Evolutionary conservation across 2,113 vertebrate species (phyloP), one percentile per base, ranked within the genome.

Genomic region (Cryptomyrus ogoouensis): DNA sequence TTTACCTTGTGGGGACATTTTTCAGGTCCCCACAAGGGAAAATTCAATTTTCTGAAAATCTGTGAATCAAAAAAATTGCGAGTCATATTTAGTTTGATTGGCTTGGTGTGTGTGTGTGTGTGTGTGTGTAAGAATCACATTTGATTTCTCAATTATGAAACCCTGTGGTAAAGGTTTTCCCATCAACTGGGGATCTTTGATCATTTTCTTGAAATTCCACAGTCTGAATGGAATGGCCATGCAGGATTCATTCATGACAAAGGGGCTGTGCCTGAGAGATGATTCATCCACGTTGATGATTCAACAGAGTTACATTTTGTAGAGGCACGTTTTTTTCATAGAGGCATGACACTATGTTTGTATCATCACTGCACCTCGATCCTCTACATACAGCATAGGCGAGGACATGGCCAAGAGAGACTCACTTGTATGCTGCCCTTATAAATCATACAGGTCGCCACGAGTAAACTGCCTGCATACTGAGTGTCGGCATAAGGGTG

Each of bases 191-290:
- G 44, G 21, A 44, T 47, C 80, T 87, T 46, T n/a, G 9, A 52
- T 88, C 19, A 5, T 53, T 83, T 92, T 92, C 90, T 91, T 91
- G 90, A 88, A 91, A 92, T 66, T 1, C 21, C 89, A 91, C 87
- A 89, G 85, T 53, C 87, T 88, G 44, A 83, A 49, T 35, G 2
- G 0, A 44, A 42, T 24, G 88, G 27, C 31, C 12, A 27, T 17
- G 31, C 46, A 52, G 46, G 47, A 19, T 77, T 53, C 66, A 80
- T 15, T 56, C 15, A 53, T 24, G 49, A 42, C 2, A 10, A 17
- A 47, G 15, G 39, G 17, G 47, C 27, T 44, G 10, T 13, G 27
- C 1, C n/a, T 35, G 3, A 50, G 53, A 70, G 12, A 12, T 89
- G 27, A 80, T 9, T 80, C 62, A 77, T 31, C 58, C 58, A 66